Percentiles rank a stretch among this genome's conserved stretches.
These are phyloP conservation scores for Scaptomyza cyrtandrae DNA, from an alignment of 2,888 invertebrate species.

Conservation along the genomic window DNA sequence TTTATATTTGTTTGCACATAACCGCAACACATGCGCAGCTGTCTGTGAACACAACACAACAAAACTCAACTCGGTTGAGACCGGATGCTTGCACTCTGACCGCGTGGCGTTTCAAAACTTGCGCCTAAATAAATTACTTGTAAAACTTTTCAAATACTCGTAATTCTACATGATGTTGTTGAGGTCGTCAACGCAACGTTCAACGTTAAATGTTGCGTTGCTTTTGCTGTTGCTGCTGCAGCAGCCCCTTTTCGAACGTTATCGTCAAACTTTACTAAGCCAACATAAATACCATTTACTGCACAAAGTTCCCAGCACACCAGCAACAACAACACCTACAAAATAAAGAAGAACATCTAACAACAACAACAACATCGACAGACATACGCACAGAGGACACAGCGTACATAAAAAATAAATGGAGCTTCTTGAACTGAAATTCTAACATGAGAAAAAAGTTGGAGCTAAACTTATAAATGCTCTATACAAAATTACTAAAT, in stretches of 20 bases:
- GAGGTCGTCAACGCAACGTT: constrained; percentile 75
- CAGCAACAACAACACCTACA: constrained; percentile 30
- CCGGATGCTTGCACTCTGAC: constrained; percentile 57
- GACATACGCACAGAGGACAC: constrained; percentile 28
- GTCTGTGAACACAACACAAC: constrained; percentile 11
- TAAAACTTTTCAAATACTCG: constrained; percentile 80
- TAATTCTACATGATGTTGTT: constrained; percentile 80
- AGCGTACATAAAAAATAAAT: constrained; percentile 62
- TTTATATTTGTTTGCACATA: constrained; percentile 78
- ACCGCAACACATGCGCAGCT: constrained; percentile 71
- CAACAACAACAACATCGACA: constrained; percentile 8
- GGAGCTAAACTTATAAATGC: constrained; percentile 19
- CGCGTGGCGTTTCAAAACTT: constrained; percentile 65
- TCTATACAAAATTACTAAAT: constrained; percentile 3
- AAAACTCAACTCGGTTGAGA: constrained; percentile 14
- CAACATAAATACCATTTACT: constrained; percentile 80
- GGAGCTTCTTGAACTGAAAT: constrained; percentile 40
- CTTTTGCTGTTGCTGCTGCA: too few relatives aligned
- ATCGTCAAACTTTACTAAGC: constrained; percentile 79
- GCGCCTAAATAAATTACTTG: constrained; percentile 80
- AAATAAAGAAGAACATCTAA: constrained; percentile 10
- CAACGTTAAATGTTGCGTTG: constrained; percentile 5
- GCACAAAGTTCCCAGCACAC: constrained; percentile 69
- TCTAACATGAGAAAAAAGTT: background rate
- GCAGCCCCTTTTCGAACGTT: constrained; percentile 55